Evolutionary conservation across 2,113 vertebrate genomes (phyloP).

Genomic region (Leiothrix lutea): DNA sequence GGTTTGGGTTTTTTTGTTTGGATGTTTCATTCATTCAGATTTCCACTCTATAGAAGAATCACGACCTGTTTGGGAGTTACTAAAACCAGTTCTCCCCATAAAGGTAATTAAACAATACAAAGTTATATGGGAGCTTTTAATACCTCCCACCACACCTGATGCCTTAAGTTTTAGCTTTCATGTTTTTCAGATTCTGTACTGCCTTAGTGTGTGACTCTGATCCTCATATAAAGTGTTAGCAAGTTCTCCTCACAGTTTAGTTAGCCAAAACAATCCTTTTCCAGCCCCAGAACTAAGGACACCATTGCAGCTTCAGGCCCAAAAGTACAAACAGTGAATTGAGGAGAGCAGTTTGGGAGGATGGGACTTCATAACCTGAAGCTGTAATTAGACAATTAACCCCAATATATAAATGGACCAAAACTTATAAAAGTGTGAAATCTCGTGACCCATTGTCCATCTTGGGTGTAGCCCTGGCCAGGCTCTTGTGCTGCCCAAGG

Average conservation of each 20-base stretch:
- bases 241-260: too few relatives aligned
- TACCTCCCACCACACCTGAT: not conserved
- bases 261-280: not conserved
- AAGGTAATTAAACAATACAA: not conserved
- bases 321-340: not conserved
- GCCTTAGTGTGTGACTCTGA: not conserved
- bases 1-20: not conserved
- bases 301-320: not conserved
- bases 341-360: not conserved
- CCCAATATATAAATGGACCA: not conserved
- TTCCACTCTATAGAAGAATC: not conserved
- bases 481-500: not conserved
- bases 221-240: not conserved
- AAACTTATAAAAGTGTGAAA: not conserved
- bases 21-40: not conserved
- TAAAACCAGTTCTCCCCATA: not conserved
- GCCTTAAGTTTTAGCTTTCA: not conserved
- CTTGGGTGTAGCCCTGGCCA: not conserved
- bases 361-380: not conserved
- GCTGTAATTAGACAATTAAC: not conserved
- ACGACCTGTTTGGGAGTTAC: not conserved
- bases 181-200: not conserved
- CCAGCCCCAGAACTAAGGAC: not conserved
- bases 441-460: rapidly evolving
- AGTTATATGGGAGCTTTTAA: not conserved